These are phyloP conservation scores for Andrena cerasifolii DNA, from an alignment of 1,140 invertebrate species.

Conservation along the genomic window DNA sequence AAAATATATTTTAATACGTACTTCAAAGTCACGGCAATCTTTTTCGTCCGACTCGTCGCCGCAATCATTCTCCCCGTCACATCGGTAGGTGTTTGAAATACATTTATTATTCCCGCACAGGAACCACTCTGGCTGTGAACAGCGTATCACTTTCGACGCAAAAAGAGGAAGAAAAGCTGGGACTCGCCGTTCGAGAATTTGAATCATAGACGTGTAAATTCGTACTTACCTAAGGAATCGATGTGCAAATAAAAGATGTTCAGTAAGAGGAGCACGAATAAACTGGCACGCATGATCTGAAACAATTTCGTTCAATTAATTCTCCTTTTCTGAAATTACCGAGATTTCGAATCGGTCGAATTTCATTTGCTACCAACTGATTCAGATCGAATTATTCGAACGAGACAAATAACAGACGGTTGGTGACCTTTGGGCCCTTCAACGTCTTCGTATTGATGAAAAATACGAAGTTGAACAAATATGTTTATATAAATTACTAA, in stretches of 20 bases:
- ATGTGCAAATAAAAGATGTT: neutral
- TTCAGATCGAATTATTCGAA: no score
- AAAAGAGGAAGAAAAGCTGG: neutral
- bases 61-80: constrained; percentile 89
- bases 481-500: no score
- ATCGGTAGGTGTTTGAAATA: constrained; percentile 74
- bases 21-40: constrained; percentile 28
- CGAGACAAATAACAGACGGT: no score
- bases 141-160: constrained; percentile 53
- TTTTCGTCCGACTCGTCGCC: constrained; percentile 89
- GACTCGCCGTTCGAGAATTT: neutral
- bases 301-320: neutral
- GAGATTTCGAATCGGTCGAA: no score
- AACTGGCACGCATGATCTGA: constrained; percentile 31
- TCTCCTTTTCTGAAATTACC: no score
- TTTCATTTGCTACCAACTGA: no score
- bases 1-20: constrained; percentile 25
- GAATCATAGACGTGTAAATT: neutral
- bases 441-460: no score
- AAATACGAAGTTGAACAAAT: no score
- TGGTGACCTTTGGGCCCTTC: no score
- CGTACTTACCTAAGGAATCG: constrained; percentile 7
- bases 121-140: constrained; percentile 60
- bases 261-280: neutral
- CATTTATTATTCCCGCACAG: constrained; percentile 75